phyloP scores from a whole-genome alignment of 2,888 invertebrate genomes.

The Zaprionus lineosus region DNA sequence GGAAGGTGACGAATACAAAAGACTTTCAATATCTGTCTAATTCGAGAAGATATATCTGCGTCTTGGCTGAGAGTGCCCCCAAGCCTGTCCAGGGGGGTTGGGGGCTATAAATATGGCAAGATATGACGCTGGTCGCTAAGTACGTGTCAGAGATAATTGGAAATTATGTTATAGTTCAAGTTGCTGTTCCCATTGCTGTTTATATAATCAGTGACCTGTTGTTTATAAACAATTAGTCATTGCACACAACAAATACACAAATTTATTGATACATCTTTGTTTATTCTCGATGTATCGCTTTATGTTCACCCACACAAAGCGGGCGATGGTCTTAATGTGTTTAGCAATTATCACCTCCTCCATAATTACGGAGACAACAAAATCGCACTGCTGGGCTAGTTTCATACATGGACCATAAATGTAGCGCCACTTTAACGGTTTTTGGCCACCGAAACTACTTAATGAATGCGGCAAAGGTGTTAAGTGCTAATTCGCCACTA shows the following conservation, averaged over 20 bases:
- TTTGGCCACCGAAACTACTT: conserved; percentile 4
- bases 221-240: no score
- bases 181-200: conserved; percentile 8
- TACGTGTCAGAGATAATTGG: no score
- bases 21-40: conserved; percentile 4
- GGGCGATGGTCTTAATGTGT: conserved; percentile 22
- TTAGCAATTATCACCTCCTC: conserved; percentile 54
- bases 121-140: no score
- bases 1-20: conserved; percentile 27
- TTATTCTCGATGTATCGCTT: not conserved
- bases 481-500: conserved; percentile 36
- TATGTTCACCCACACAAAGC: conserved; percentile 27
- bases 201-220: no score
- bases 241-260: no score
- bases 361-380: conserved; percentile 58
- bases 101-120: no score
- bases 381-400: conserved; percentile 16
- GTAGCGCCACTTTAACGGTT: conserved; percentile 49
- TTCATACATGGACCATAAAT: conserved; percentile 4
- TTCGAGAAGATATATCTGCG: conserved; percentile 8
- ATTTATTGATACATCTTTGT: conserved; percentile 26
- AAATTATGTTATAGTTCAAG: conserved; percentile 21
- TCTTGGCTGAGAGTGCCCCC: not conserved
- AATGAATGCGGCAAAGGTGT: no score
- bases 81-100: no score